These are phyloP conservation scores for Sinella curviseta DNA, from an alignment of 1,140 invertebrate species.

Conservation along the genomic window DNA sequence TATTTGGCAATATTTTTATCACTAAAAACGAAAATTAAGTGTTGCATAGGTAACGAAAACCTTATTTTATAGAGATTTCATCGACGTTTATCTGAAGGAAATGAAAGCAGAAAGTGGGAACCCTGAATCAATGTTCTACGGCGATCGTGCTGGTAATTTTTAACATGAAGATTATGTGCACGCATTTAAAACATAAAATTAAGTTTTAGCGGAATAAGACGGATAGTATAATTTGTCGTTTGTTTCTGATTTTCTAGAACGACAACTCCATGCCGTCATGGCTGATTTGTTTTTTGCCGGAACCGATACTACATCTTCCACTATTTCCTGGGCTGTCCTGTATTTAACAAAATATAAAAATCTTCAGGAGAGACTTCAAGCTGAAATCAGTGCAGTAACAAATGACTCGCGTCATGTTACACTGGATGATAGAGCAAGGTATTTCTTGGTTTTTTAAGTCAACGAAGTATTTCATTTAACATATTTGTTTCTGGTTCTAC, in stretches of 20 bases:
- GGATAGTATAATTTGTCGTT: neutral
- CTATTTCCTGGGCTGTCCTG: conserved; percentile 49
- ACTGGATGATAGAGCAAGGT: conserved; percentile 33
- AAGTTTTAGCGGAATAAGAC: neutral
- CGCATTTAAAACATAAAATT: neutral
- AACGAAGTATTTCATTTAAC: conserved; percentile 64
- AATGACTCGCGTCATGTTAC: conserved; percentile 26
- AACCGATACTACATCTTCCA: conserved; percentile 34
- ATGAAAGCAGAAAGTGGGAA: neutral
- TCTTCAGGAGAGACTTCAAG: conserved; percentile 52
- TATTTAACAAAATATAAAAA: conserved; percentile 53
- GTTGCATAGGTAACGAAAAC: no score
- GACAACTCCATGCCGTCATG: neutral
- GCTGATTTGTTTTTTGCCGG: neutral
- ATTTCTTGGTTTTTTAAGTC: conserved; percentile 64
- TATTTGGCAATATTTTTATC: no score
- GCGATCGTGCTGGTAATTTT: neutral
- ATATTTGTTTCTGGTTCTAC: neutral
- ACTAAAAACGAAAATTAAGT: no score
- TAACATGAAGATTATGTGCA: neutral
- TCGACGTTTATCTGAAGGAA: conserved; percentile 10
- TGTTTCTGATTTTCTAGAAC: neutral
- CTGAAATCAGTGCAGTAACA: conserved; percentile 54
- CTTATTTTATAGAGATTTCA: conserved; percentile 8
- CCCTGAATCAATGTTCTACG: neutral